Percentiles rank a stretch among this genome's conserved stretches.
Evolutionary conservation across 2,113 vertebrate genomes (phyloP).

Genomic region (Phalacrocorax aristotelis): DNA sequence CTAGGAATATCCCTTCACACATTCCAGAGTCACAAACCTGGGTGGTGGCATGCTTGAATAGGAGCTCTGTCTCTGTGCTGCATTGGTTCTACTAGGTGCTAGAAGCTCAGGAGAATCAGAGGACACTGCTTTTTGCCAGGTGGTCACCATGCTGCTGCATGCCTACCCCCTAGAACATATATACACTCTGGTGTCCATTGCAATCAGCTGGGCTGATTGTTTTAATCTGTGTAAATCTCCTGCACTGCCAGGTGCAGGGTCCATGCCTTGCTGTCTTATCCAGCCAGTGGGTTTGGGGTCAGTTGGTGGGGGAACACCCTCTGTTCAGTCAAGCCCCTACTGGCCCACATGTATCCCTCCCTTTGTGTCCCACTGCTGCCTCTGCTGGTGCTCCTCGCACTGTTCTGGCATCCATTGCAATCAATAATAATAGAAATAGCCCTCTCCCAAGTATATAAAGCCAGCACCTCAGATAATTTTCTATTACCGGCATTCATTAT

Average conservation of each 20-base stretch:
- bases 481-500: neutral
- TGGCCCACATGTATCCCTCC: neutral
- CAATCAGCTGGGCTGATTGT: neutral
- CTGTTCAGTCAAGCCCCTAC: neutral
- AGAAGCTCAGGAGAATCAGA: too few relatives aligned
- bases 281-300: neutral
- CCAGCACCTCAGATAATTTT: neutral
- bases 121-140: too few relatives aligned
- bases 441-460: neutral
- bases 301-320: neutral
- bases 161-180: too few relatives aligned
- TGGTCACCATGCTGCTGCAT: too few relatives aligned
- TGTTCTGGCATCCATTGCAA: neutral
- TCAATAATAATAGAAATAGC: neutral
- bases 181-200: accelerated
- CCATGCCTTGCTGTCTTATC: neutral
- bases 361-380: neutral
- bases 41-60: too few relatives aligned
- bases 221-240: neutral
- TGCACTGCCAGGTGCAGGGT: neutral
- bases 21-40: too few relatives aligned
- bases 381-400: neutral
- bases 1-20: too few relatives aligned
- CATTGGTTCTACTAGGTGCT: too few relatives aligned
- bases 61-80: too few relatives aligned